These are phyloP conservation scores for Zonotrichia leucophrys DNA, from an alignment of 2,113 vertebrate species.

Conservation along the genomic window DNA sequence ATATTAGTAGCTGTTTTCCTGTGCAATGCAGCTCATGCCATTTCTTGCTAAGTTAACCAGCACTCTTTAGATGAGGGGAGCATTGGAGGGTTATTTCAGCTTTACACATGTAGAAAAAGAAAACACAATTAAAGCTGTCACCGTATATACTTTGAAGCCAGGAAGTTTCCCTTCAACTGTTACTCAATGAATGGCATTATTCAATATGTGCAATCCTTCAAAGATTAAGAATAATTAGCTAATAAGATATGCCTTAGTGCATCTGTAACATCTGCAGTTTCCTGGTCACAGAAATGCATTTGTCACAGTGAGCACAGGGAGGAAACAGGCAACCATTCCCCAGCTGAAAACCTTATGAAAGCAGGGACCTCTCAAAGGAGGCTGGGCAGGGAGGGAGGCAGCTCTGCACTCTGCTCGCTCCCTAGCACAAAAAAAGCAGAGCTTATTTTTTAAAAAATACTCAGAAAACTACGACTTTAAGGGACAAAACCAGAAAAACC, in stretches of 20 bases:
- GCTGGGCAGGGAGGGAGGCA: neutral
- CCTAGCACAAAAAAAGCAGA: neutral
- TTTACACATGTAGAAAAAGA: neutral
- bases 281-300: slow-evolving; percentile 56
- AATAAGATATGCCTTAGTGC: slow-evolving; percentile 40
- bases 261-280: slow-evolving; percentile 64
- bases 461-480: neutral
- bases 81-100: neutral
- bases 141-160: neutral
- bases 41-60: neutral
- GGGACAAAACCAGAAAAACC: neutral
- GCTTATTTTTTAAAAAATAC: neutral
- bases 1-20: neutral
- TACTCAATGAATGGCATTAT: slow-evolving; percentile 36
- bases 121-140: neutral
- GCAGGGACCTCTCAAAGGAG: neutral
- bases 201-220: slow-evolving; percentile 39
- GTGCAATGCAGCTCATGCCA: neutral
- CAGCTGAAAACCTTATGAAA: slow-evolving; percentile 53
- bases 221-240: slow-evolving; percentile 44
- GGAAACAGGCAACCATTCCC: slow-evolving; percentile 33
- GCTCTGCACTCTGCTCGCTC: neutral
- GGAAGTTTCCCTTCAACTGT: slow-evolving; percentile 9
- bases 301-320: neutral
- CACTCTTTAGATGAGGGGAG: neutral